phyloP scores from a whole-genome alignment of 2,888 invertebrate genomes.

The Nematopogon swammerdamellus region DNA sequence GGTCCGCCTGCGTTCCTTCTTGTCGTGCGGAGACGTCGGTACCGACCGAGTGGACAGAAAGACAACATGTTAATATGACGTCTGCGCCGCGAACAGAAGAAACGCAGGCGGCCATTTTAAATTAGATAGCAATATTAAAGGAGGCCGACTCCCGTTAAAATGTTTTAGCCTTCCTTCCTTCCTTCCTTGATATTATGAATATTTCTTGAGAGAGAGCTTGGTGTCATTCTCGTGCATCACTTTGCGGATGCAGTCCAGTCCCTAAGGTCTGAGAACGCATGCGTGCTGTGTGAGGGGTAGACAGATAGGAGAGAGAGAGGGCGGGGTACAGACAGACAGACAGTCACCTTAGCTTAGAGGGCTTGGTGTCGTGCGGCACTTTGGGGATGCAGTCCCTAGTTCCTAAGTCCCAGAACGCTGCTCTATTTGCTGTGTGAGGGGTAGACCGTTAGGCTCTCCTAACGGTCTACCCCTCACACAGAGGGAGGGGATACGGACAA shows the following conservation, averaged over 20 bases:
- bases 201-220: conserved; percentile 77
- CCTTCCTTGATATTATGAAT: too few species aligned
- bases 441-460: too few species aligned
- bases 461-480: too few species aligned
- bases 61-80: conserved; percentile 25
- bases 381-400: conserved; percentile 96
- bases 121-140: not conserved
- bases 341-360: conserved; percentile 94
- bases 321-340: too few species aligned
- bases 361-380: conserved; percentile 92
- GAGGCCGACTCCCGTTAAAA: too few species aligned
- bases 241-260: too few species aligned
- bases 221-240: too few species aligned
- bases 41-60: not conserved
- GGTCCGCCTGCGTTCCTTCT: conserved; percentile 53
- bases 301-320: too few species aligned
- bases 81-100: conserved; percentile 29
- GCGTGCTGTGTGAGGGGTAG: too few species aligned
- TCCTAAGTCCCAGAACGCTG: conserved; percentile 88
- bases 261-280: too few species aligned
- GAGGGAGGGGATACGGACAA: too few species aligned
- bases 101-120: not conserved
- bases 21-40: not conserved
- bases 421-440: conserved; percentile 78
- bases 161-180: too few species aligned